Base-by-base conservation (phyloP, 1,140 invertebrate species). In the Meloidogyne hapla region DNA sequence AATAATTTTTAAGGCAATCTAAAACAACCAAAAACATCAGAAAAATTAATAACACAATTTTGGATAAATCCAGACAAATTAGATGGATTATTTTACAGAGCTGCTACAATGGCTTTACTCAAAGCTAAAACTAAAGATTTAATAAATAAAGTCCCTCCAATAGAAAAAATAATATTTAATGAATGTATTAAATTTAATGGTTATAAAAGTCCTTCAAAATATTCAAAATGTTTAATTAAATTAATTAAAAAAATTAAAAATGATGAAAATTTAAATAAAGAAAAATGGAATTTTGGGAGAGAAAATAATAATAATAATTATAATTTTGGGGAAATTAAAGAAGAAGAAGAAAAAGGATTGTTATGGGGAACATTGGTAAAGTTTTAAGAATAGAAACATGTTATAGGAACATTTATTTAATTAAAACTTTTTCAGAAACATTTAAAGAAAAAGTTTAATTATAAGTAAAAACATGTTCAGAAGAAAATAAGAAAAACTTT, bases 211-310 rank as follows among this genome's bases (percentile, higher is more conserved):
- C 65, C 65, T 13, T 13, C 21, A 67, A 67, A 67, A 67, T 67
- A 67, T 67, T 33, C 65, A 67, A 67, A 67, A 67, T 67, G 65
- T 67, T 42, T 67, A n/a, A 6, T 67, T 33, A 25, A 25, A 26
- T 42, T 15, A n/a, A 18, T 67, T 42, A 18, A 42, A 6, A 42
- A 33, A 40, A 66, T 18, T 2, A 65, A 38, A 65, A 26, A 18
- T 8, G 21, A 23, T 8, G 21, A 67, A 67, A 42, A 67, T 18
- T 6, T 6, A 33, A 56, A n/a, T n/a, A 56, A 56, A n/a, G 18
- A 18, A 33, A 6, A 23, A 23, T 42, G 21, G 21, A 67, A 21
- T 18, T 18, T 8, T 18, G 8, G 13, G 6, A 18, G 6, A n/a
- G 21, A 15, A n/a, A 56, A n/a, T 18, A 48, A n/a, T n/a, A n/a